Conservation (phyloP, 2,113 vertebrate genomes). For the Stegastes partitus region DNA sequence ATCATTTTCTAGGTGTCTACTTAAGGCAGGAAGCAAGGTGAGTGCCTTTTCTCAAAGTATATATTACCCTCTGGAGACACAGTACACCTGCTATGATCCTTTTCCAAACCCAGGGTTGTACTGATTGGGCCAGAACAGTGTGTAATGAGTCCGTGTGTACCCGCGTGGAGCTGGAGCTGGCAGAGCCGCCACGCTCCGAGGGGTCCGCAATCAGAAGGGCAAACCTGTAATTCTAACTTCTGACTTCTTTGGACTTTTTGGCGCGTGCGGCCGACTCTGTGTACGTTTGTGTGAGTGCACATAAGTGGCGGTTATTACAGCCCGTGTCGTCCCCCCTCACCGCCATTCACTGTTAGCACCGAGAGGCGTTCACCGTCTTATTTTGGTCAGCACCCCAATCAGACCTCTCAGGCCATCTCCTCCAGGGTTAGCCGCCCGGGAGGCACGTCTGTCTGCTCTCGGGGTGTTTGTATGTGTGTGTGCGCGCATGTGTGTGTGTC, state of each 20-base stretch:
- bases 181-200: slow-evolving; percentile 30
- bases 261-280: slow-evolving; percentile 19
- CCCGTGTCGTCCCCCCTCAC: slow-evolving; percentile 31
- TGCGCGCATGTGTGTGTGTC: slow-evolving; percentile 8
- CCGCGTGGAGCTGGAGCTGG: slow-evolving; percentile 20
- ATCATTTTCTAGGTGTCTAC: slow-evolving; percentile 27
- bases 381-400: slow-evolving; percentile 77
- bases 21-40: not conserved
- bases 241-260: slow-evolving; percentile 47
- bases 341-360: slow-evolving; percentile 37
- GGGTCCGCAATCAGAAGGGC: slow-evolving; percentile 68
- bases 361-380: slow-evolving; percentile 47
- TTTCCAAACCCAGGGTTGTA: slow-evolving; percentile 39
- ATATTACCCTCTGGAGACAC: slow-evolving; percentile 37
- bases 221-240: slow-evolving; percentile 67
- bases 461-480: not conserved
- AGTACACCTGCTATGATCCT: slow-evolving; percentile 29
- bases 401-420: slow-evolving; percentile 50
- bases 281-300: slow-evolving; percentile 37
- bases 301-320: slow-evolving; percentile 61
- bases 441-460: not conserved
- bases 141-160: slow-evolving; percentile 51
- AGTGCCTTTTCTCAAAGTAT: slow-evolving; percentile 25
- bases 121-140: slow-evolving; percentile 62
- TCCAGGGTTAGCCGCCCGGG: slow-evolving; percentile 20